Evolutionary conservation across 2,888 invertebrate species (phyloP).

Genomic region (Tanypteryx hageni): DNA sequence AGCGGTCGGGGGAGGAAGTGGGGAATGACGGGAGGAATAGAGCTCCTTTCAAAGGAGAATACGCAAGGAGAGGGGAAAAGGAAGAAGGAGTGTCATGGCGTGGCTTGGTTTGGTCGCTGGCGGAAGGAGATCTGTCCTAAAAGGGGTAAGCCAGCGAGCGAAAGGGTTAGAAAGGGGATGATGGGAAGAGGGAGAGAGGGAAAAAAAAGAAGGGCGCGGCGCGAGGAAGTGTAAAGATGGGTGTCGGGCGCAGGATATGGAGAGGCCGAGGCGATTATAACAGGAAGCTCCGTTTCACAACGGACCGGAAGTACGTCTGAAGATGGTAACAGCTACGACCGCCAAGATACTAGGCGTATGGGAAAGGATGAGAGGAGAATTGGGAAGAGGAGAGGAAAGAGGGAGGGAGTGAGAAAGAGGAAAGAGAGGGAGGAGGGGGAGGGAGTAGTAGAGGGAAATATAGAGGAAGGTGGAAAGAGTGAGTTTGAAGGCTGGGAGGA

Average conservation of each 20-base stretch:
- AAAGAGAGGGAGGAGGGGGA: not conserved
- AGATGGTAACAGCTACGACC: slow-evolving; percentile 57
- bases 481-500: not conserved
- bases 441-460: not conserved
- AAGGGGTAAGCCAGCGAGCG: too few relatives aligned
- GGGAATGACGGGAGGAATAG: not conserved
- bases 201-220: not conserved
- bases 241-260: not conserved
- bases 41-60: not conserved
- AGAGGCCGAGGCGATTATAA: slow-evolving; percentile 34
- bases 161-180: not conserved
- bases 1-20: not conserved
- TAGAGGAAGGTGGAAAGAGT: too few relatives aligned
- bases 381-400: not conserved
- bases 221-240: not conserved
- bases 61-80: not conserved
- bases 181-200: not conserved
- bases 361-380: not conserved
- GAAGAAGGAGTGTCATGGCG: not conserved
- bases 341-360: slow-evolving; percentile 38
- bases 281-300: slow-evolving; percentile 62
- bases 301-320: slow-evolving; percentile 54
- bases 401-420: not conserved
- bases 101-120: too few relatives aligned
- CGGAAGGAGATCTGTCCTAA: too few relatives aligned